These are phyloP conservation scores for Parotia lawesii DNA, from an alignment of 2,113 vertebrate species.

Conservation along the genomic window DNA sequence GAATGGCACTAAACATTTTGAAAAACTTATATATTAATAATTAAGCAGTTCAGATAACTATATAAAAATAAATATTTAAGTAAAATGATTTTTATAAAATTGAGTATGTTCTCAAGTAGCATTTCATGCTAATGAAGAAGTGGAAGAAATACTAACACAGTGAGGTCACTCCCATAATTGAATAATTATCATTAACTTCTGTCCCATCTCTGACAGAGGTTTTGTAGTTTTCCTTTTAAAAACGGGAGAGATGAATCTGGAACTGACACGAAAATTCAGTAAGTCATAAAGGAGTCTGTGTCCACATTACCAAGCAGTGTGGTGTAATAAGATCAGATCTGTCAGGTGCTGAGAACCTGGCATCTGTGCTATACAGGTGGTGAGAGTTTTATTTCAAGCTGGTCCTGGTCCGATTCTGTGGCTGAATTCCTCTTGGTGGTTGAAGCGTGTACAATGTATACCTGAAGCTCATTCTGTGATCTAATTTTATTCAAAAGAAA, in stretches of 20 bases:
- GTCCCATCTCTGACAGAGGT: not conserved
- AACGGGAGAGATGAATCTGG: not conserved
- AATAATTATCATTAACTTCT: not conserved
- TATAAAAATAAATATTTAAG: not conserved
- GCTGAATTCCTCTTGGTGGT: not conserved
- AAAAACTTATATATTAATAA: not conserved
- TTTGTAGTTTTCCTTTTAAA: not conserved
- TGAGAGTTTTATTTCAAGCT: constrained; percentile 8
- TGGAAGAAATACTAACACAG: not conserved
- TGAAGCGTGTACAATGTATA: not conserved
- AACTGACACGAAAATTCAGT: not conserved
- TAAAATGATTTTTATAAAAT: not conserved
- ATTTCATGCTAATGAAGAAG: not conserved
- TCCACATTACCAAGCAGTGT: not conserved
- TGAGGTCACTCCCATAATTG: not conserved
- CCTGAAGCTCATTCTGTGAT: not conserved
- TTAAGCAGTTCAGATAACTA: not conserved
- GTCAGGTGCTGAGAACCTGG: not conserved
- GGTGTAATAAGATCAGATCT: not conserved
- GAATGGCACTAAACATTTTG: not conserved
- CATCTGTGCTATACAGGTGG: fast-evolving
- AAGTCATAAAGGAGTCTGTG: not conserved
- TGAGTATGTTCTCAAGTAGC: not conserved
- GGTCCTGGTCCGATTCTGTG: not conserved
- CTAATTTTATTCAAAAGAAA: not conserved